Evolutionary conservation across 1,140 invertebrate genomes (phyloP).

Genomic region (Papilio polytes): DNA sequence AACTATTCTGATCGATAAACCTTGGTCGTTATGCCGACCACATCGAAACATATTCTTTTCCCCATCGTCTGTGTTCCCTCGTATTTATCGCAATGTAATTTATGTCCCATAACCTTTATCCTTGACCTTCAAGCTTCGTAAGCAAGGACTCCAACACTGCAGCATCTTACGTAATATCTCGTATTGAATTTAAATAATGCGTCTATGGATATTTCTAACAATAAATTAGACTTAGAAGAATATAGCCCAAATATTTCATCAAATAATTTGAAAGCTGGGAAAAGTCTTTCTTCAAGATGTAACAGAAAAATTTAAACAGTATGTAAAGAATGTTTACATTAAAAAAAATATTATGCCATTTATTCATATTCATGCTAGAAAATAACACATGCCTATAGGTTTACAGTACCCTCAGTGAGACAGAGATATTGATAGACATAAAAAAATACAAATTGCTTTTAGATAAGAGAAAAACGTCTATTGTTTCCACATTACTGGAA

Average conservation of each 20-base stretch:
- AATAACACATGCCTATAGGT: background rate
- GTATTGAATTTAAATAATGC: background rate
- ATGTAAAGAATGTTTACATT: too few species aligned
- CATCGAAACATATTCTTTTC: background rate
- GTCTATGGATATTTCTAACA: background rate
- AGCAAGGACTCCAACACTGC: constrained; percentile 1
- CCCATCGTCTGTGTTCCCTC: background rate
- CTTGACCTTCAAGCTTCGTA: background rate
- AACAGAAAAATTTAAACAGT: too few species aligned
- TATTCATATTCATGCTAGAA: background rate
- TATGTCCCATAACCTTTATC: constrained; percentile 1
- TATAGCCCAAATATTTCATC: background rate
- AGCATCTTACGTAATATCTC: constrained; percentile 4
- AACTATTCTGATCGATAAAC: constrained; percentile 6
- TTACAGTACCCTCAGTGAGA: background rate
- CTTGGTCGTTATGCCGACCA: background rate
- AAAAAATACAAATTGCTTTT: constrained; percentile 15
- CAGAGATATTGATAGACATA: background rate
- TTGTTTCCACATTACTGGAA: background rate
- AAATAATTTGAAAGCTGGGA: background rate
- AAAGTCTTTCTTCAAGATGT: background rate
- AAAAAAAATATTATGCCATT: too few species aligned
- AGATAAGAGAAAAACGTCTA: background rate
- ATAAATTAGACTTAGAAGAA: background rate
- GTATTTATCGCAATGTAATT: background rate